Percentiles rank a stretch among this genome's conserved stretches.
phyloP scores from a whole-genome alignment of 2,113 vertebrate genomes.

The Acrocephalus arundinaceus region DNA sequence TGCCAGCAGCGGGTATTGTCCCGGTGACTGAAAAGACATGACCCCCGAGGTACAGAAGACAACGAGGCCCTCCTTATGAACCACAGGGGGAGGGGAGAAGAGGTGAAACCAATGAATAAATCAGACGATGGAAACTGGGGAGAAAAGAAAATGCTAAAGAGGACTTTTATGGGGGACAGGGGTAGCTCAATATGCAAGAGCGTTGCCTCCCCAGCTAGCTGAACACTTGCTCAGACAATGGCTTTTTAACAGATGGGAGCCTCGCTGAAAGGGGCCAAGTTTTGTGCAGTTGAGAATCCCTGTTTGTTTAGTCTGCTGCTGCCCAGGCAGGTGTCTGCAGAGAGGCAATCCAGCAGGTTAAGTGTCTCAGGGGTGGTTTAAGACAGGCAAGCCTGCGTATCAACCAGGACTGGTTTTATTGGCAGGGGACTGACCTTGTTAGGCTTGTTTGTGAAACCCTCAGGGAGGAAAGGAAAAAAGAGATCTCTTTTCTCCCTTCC shows the following conservation, averaged over 20 bases:
- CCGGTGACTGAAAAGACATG: slow-evolving; percentile 85
- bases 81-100: slow-evolving; percentile 81
- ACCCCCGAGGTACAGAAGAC: slow-evolving; percentile 80
- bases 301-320: slow-evolving; percentile 84
- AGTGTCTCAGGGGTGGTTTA: slow-evolving; percentile 63
- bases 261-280: slow-evolving; percentile 79
- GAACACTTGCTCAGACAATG: slow-evolving; percentile 89
- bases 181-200: slow-evolving; percentile 71
- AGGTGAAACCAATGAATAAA: slow-evolving; percentile 99
- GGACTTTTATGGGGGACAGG: slow-evolving; percentile 80
- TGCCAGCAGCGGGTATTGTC: slow-evolving; percentile 84
- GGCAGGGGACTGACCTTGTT: background rate
- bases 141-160: slow-evolving; percentile 91
- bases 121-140: slow-evolving; percentile 88
- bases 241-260: slow-evolving; percentile 96
- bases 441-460: background rate
- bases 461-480: background rate
- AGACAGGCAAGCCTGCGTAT: slow-evolving; percentile 28
- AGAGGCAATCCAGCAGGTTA: slow-evolving; percentile 74
- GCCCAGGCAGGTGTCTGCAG: slow-evolving; percentile 86
- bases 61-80: slow-evolving; percentile 81
- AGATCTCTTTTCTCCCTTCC: background rate
- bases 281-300: slow-evolving; percentile 82
- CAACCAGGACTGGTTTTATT: slow-evolving; percentile 47
- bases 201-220: slow-evolving; percentile 75